Percentiles rank a stretch among this genome's conserved stretches.
These are phyloP conservation scores for Diacarnus erythraeanus DNA, from an alignment of 37 sponge, comb jelly and placozoan genomes.

Conservation along the genomic window DNA sequence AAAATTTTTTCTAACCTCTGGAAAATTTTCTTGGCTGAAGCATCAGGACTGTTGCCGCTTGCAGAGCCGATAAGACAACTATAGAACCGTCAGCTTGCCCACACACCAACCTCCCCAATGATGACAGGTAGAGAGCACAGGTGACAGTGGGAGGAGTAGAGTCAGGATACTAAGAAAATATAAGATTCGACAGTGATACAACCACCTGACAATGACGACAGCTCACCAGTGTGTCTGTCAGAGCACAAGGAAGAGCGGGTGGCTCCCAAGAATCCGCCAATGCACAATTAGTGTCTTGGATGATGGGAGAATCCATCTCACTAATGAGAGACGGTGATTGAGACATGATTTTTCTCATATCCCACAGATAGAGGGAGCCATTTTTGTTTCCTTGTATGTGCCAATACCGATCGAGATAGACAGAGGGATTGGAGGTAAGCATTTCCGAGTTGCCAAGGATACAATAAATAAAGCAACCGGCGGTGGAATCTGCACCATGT, in stretches of 20 bases:
- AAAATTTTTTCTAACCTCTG: no score
- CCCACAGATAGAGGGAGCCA: constrained; percentile 44
- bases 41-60: constrained; percentile 72
- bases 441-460: not conserved
- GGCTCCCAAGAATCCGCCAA: constrained; percentile 55
- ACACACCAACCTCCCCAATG: constrained; percentile 80
- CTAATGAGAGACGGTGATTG: not conserved
- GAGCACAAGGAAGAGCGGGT: constrained; percentile 60
- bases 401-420: constrained; percentile 48
- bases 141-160: constrained; percentile 58
- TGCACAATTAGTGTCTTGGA: constrained; percentile 8
- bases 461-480: constrained; percentile 20
- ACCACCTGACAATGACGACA: no score
- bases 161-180: constrained; percentile 26
- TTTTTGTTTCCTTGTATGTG: constrained; percentile 33
- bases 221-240: constrained; percentile 58
- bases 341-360: constrained; percentile 5
- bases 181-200: no score
- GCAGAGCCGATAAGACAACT: constrained; percentile 66
- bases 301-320: not conserved
- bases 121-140: constrained; percentile 69
- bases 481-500: constrained; percentile 13
- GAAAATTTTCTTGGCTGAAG: constrained; percentile 55
- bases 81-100: constrained; percentile 80
- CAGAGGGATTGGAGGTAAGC: not conserved